These are phyloP conservation scores for Odontomyia ornata DNA, from an alignment of 2,888 invertebrate genomes.

Conservation along the genomic window DNA sequence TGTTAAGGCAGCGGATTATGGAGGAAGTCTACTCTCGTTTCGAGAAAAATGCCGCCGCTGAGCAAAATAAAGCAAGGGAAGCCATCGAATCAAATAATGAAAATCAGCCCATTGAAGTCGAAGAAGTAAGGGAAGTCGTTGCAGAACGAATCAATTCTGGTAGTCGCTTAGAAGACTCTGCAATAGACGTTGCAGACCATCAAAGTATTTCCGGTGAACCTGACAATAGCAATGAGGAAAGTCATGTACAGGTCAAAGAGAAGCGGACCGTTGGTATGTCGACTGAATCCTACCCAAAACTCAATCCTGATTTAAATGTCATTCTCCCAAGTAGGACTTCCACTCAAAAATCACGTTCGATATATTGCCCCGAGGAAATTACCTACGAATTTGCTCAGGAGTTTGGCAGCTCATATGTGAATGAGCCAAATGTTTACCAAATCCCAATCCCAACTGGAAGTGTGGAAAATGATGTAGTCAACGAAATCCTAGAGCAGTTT, in stretches of 20 bases:
- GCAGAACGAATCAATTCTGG: background rate
- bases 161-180: background rate
- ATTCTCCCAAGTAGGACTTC: background rate
- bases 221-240: background rate
- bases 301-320: slow-evolving; percentile 42
- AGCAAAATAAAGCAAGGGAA: background rate
- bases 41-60: background rate
- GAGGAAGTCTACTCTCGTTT: slow-evolving; percentile 42
- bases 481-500: slow-evolving; percentile 25
- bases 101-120: background rate
- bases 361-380: background rate
- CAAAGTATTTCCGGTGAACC: background rate
- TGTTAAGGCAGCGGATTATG: slow-evolving; percentile 37
- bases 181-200: background rate
- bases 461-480: background rate
- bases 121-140: background rate
- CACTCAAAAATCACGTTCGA: background rate
- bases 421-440: background rate
- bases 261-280: slow-evolving; percentile 34
- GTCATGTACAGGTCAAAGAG: background rate
- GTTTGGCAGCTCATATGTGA: background rate
- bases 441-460: background rate
- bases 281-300: slow-evolving; percentile 47
- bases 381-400: background rate
- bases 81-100: background rate